These are phyloP conservation scores for Aurelia aurita complex sp. Pacific DNA, from an alignment of 30 jellyfish, hydroid and myxozoan genomes.

Conservation along the genomic window DNA sequence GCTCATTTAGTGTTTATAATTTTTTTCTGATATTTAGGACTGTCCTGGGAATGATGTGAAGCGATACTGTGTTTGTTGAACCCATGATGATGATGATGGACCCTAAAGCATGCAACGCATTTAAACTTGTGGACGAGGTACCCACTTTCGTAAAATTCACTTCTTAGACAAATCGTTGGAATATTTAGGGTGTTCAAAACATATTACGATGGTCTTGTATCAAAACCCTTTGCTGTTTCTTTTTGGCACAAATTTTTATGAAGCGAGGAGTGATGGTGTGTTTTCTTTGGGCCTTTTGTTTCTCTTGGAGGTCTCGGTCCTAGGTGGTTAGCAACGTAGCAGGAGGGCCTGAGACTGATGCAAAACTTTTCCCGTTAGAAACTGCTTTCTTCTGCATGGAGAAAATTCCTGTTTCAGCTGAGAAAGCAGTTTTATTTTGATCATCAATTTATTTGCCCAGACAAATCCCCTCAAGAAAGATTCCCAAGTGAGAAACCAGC, in stretches of 20 bases:
- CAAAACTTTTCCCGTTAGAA: not conserved
- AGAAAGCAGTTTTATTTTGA: no score
- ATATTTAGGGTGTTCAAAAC: no score
- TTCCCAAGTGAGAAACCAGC: no score
- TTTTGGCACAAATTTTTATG: not conserved
- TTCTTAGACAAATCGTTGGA: no score
- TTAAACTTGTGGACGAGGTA: conserved; percentile 17
- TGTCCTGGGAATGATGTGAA: conserved; percentile 13
- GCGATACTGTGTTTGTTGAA: conserved; percentile 2
- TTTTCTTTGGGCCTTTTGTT: not conserved
- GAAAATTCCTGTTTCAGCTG: no score
- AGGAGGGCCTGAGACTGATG: not conserved
- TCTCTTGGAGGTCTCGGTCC: conserved; percentile 34
- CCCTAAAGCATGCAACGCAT: conserved; percentile 3
- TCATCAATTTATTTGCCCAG: no score
- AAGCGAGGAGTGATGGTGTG: no score
- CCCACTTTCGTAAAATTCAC: no score
- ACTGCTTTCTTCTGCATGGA: no score
- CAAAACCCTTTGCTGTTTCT: no score
- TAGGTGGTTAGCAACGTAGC: conserved; percentile 37
- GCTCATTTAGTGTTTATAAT: not conserved
- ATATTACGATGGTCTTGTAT: no score
- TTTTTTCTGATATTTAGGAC: conserved; percentile 16
- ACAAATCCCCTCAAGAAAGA: no score
- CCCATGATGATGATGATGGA: not conserved